Base-by-base conservation (phyloP, 2,113 vertebrate genomes). In the Heliornis fulica region DNA sequence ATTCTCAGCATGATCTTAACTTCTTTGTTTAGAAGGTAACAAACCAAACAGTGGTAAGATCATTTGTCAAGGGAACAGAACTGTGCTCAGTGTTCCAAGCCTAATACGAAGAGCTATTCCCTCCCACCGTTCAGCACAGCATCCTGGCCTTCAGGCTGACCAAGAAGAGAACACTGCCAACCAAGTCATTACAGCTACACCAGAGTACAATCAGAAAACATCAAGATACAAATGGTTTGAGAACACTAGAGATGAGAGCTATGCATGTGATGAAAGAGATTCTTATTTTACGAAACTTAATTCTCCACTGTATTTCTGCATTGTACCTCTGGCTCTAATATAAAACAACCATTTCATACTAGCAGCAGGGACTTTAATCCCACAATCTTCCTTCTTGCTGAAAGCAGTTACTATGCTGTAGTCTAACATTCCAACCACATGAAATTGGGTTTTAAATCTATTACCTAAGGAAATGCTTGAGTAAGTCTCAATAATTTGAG, bases 381-480 rank as follows among this genome's bases (percentile, higher is more conserved):
- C 19, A 32, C 22, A 68, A 46, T 4, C 29, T 71, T 79, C 65
- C 20, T 78, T 78, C 34, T 85, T 71, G 57, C 15, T 43, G 29
- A 29, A 68, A 87, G 22, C 17, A 43, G 19, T 45, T 70, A 31
- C 34, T 63, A 5, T 14, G 32, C 45, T 63, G 11, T 32, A 85
- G 72, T 70, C 43, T 13, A 77, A 9, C 7, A 41, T 70, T 75
- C 10, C 29, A 78, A 46, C 4, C 4, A 56, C 1, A 5, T 43
- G 14, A 93, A 93, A 74, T 45, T 61, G 74, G 11, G 59, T 94
- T 77, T 83, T 21, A 51, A 60, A 83, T 61, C 56, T 72, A 68
- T 72, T 70, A 64, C 59, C 26, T 63, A 50, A 31, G 71, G 78
- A 71, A 74, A 50, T 3, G 10, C n/a, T 80, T 50, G 15, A 77